Conservation (phyloP, 2,888 invertebrate species). For the Drosophila limbata region DNA sequence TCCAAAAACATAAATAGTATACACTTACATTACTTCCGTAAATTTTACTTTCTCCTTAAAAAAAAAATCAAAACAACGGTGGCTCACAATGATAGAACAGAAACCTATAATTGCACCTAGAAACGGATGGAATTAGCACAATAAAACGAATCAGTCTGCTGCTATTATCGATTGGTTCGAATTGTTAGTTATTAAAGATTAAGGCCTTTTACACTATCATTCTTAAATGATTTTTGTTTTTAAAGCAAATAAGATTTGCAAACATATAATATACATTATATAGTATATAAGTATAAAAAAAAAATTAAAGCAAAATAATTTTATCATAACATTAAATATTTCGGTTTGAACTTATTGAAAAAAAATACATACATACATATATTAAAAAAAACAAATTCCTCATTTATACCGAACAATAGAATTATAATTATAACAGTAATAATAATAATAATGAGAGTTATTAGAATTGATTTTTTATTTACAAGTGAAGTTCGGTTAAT, state of each 20-base stretch:
- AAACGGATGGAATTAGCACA: conserved; percentile 57
- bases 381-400: too few relatives aligned
- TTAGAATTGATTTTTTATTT: too few relatives aligned
- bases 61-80: conserved; percentile 72
- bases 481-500: not conserved
- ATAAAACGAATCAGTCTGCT: conserved; percentile 33
- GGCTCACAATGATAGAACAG: conserved; percentile 62
- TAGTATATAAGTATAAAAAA: not conserved
- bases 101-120: conserved; percentile 52
- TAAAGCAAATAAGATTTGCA: not conserved
- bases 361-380: too few relatives aligned
- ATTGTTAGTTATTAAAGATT: not conserved
- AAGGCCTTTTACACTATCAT: conserved; percentile 3
- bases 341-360: too few relatives aligned
- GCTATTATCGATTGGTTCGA: conserved; percentile 17
- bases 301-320: not conserved
- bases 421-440: too few relatives aligned
- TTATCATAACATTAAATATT: not conserved
- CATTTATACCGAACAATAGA: too few relatives aligned
- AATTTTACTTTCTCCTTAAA: conserved; percentile 66
- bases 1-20: conserved; percentile 15
- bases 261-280: not conserved
- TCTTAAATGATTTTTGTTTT: not conserved
- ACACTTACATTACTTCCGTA: conserved; percentile 73
- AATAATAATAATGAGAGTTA: too few relatives aligned